A percentile compares a stretch with the other conserved stretches of the same genome.
Conservation (phyloP, 2,113 vertebrate species). For the Microcebus murinus region DNA sequence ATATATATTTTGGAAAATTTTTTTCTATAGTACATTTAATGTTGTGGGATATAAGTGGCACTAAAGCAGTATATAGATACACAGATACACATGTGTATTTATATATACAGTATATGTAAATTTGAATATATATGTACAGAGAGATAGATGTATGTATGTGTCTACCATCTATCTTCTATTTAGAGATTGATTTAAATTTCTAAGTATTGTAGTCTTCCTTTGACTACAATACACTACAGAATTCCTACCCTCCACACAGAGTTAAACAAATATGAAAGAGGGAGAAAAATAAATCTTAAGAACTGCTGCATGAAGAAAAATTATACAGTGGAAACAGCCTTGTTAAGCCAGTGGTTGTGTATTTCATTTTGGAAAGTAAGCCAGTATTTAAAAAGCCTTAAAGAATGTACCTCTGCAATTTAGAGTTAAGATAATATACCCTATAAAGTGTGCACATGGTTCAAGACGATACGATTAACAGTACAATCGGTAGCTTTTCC, state of each 20-base stretch:
- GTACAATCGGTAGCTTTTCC: background rate
- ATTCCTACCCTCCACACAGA: background rate
- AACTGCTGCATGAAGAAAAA: background rate
- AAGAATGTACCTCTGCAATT: background rate
- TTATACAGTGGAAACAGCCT: background rate
- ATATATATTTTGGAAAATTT: background rate
- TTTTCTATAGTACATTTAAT: background rate
- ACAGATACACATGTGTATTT: rapidly evolving
- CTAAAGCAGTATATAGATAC: background rate
- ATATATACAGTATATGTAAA: background rate
- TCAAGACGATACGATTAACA: background rate
- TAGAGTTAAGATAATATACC: background rate
- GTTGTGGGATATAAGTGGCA: background rate
- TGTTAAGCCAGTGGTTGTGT: background rate
- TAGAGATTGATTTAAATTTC: background rate
- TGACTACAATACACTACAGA: background rate
- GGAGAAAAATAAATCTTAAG: constrained; percentile 13
- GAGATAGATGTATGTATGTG: background rate
- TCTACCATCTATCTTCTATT: background rate
- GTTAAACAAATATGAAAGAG: constrained; percentile 46
- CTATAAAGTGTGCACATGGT: background rate
- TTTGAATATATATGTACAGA: background rate
- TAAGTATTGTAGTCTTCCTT: background rate
- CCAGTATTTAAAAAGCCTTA: constrained; percentile 1
- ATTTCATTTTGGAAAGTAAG: constrained; percentile 34